Conservation (phyloP, 1,140 invertebrate species). For the Stegodyphus dumicola region DNA sequence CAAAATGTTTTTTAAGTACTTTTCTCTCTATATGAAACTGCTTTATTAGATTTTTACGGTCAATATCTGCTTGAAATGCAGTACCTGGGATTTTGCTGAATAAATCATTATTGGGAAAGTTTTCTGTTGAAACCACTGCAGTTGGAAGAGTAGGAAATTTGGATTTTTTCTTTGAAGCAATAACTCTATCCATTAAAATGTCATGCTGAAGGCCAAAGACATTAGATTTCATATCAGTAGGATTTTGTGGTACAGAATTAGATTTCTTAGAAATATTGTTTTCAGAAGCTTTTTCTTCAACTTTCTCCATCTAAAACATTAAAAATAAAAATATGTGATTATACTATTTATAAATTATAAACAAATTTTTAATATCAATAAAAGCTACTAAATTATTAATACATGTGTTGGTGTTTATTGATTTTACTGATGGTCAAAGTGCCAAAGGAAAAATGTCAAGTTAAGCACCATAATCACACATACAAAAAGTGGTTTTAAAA, state of each 20-base stretch:
- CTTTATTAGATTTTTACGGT: slow-evolving; percentile 24
- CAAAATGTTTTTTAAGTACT: not conserved
- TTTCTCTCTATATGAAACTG: slow-evolving; percentile 30
- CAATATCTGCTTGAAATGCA: not conserved
- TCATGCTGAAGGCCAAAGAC: slow-evolving; percentile 41
- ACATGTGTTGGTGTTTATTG: too few relatives aligned
- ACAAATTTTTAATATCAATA: too few relatives aligned
- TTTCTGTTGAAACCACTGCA: not conserved
- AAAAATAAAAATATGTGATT: too few relatives aligned
- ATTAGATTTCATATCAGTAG: slow-evolving; percentile 37
- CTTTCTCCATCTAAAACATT: too few relatives aligned
- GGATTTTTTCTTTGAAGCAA: not conserved
- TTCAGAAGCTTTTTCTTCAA: too few relatives aligned
- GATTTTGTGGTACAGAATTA: not conserved
- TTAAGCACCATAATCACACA: too few relatives aligned
- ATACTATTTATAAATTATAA: too few relatives aligned
- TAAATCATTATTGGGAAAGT: not conserved
- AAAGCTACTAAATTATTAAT: too few relatives aligned
- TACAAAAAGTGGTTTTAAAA: too few relatives aligned
- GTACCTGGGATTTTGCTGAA: slow-evolving; percentile 31
- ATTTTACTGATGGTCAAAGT: too few relatives aligned
- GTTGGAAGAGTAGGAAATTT: not conserved
- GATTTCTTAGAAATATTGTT: not conserved
- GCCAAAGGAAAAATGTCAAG: too few relatives aligned
- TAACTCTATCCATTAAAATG: slow-evolving; percentile 26